Evolutionary conservation across 2,797 vertebrate species (phyloP).

Genomic region (Coregonus ussuriensis): DNA sequence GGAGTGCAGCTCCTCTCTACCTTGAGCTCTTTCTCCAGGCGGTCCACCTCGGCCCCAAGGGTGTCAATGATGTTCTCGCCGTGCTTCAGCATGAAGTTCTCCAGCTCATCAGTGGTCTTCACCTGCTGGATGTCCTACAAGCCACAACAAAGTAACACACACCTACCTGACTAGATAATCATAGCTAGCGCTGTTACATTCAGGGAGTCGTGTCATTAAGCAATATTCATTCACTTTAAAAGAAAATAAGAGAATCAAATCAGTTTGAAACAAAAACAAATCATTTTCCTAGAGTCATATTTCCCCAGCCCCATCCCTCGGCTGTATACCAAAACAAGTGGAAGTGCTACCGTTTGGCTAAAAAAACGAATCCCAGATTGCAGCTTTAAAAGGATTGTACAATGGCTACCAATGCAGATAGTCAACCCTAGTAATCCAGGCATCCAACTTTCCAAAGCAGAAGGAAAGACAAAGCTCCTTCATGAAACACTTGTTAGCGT

Average conservation of each 20-base stretch:
- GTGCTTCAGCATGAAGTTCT: conserved; percentile 96
- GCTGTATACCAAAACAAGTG: neutral
- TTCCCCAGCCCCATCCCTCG: neutral
- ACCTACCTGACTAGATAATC: neutral
- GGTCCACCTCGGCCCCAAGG: conserved; percentile 94
- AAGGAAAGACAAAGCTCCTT: neutral
- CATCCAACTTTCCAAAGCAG: neutral
- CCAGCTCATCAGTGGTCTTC: conserved; percentile 92
- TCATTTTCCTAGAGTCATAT: too few relatives aligned
- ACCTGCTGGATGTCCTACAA: conserved; percentile 94
- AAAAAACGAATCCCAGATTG: neutral
- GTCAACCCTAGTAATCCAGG: too few relatives aligned
- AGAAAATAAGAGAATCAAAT: neutral
- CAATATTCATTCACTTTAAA: too few relatives aligned
- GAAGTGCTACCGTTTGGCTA: neutral
- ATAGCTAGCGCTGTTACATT: too few relatives aligned
- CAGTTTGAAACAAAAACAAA: neutral
- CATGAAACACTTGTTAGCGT: neutral
- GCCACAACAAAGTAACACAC: neutral
- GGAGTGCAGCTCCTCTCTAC: conserved; percentile 65
- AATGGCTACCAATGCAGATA: neutral
- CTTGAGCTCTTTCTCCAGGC: conserved; percentile 96
- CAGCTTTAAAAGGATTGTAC: neutral
- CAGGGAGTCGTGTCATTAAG: neutral
- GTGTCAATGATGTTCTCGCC: conserved; percentile 98